Evolutionary conservation across 2,113 vertebrate species (phyloP).

Genomic region (Hemichromis elongatus): DNA sequence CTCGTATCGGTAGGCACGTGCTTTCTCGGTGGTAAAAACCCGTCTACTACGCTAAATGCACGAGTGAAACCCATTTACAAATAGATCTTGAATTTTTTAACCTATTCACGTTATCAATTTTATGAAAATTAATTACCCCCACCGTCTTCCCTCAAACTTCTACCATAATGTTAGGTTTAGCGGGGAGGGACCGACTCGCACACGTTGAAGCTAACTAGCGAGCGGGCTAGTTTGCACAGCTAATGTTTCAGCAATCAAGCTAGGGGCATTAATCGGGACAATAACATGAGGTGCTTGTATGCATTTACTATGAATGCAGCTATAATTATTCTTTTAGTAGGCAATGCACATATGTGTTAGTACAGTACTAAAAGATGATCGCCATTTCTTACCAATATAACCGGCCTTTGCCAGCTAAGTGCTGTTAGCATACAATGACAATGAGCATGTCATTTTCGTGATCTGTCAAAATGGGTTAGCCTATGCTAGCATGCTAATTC

Average conservation of each 20-base stretch:
- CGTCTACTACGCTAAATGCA: neutral
- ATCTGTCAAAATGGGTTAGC: conserved; percentile 72
- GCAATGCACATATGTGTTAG: accelerated
- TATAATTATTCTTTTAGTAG: neutral
- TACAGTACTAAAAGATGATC: neutral
- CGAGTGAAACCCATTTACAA: accelerated
- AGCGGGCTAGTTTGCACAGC: conserved; percentile 39
- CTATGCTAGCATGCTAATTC: conserved; percentile 58
- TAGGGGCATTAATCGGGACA: conserved; percentile 19
- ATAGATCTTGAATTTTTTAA: accelerated
- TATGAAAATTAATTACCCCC: neutral
- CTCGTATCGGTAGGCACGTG: conserved; percentile 48
- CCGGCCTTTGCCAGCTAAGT: conserved; percentile 1
- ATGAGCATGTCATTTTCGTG: conserved; percentile 64
- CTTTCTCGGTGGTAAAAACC: conserved; percentile 4
- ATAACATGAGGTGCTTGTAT: conserved; percentile 36
- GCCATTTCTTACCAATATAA: neutral
- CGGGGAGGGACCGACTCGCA: conserved; percentile 37
- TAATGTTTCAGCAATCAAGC: conserved; percentile 14
- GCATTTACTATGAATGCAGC: neutral
- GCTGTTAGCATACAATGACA: conserved; percentile 62
- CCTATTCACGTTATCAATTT: neutral
- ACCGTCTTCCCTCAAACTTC: neutral
- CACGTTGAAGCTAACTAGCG: conserved; percentile 59
- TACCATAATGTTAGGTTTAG: neutral